Evolutionary conservation across 2,113 vertebrate genomes (phyloP).

Genomic region (Cavia aperea): DNA sequence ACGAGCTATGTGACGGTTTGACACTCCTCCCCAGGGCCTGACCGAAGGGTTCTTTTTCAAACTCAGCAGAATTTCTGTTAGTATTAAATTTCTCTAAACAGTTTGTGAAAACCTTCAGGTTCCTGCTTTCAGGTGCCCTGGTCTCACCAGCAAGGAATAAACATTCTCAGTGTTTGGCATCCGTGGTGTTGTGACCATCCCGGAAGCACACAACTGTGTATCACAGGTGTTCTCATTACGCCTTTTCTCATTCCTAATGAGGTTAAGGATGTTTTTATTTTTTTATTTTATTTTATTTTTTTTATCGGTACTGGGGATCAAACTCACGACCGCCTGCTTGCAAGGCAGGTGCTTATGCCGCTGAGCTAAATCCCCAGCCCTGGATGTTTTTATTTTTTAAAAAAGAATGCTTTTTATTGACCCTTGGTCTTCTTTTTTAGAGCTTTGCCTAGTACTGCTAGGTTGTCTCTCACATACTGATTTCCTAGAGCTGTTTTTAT

Average conservation of each 20-base stretch:
- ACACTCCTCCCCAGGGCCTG: neutral
- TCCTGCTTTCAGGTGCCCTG: neutral
- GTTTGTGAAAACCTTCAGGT: neutral
- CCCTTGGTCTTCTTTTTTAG: neutral
- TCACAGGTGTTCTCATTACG: neutral
- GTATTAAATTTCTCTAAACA: neutral
- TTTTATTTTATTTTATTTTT: too few relatives aligned
- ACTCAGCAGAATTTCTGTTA: neutral
- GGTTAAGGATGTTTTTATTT: neutral
- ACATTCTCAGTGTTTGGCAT: neutral
- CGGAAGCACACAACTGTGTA: neutral
- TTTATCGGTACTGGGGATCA: too few relatives aligned
- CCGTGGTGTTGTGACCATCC: neutral
- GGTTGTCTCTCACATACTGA: neutral
- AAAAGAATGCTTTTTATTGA: neutral
- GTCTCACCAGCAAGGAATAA: neutral
- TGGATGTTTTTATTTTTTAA: neutral
- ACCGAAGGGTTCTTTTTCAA: neutral
- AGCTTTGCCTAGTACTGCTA: neutral
- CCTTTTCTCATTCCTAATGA: neutral
- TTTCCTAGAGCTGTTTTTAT: neutral
- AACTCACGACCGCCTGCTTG: too few relatives aligned
- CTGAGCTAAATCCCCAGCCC: too few relatives aligned
- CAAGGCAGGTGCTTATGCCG: too few relatives aligned
- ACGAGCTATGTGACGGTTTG: neutral